These are phyloP conservation scores for Perca schrenkii DNA, from an alignment of 2,113 vertebrate genomes.

Conservation along the genomic window DNA sequence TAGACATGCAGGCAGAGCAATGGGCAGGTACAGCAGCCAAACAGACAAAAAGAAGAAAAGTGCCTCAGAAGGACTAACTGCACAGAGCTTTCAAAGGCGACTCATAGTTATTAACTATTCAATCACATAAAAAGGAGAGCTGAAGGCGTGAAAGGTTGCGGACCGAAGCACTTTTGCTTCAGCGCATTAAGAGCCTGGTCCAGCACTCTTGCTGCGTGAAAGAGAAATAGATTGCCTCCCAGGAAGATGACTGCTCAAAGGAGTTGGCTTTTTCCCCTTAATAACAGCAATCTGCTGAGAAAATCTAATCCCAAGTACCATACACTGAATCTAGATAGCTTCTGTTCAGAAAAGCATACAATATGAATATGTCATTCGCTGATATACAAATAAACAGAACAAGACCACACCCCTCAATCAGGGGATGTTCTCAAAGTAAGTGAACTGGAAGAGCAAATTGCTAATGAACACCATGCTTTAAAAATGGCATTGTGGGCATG, in stretches of 20 bases:
- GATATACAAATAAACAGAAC: conserved; percentile 86
- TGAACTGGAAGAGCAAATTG: conserved; percentile 78
- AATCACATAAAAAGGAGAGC: conserved; percentile 86
- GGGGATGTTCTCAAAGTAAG: conserved; percentile 67
- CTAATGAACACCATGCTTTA: conserved; percentile 80
- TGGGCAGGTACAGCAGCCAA: conserved; percentile 73
- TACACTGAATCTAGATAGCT: conserved; percentile 85
- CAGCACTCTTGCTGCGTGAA: conserved; percentile 80
- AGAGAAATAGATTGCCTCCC: conserved; percentile 87
- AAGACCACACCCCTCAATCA: conserved; percentile 74
- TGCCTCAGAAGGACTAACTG: conserved; percentile 65
- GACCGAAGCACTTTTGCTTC: conserved; percentile 88
- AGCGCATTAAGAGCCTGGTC: conserved; percentile 86
- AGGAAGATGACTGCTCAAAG: conserved; percentile 84
- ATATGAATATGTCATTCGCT: conserved; percentile 87
- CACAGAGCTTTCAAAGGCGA: conserved; percentile 81
- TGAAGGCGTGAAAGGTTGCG: conserved; percentile 87
- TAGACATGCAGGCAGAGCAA: conserved; percentile 62
- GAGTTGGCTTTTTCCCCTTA: conserved; percentile 72
- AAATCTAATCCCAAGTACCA: conserved; percentile 88
- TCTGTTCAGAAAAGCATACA: conserved; percentile 84
- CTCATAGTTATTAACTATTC: conserved; percentile 88
- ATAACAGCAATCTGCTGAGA: conserved; percentile 88
- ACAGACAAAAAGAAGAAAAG: conserved; percentile 77
- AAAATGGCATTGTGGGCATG: conserved; percentile 45